Conservation (phyloP, 2,113 vertebrate genomes). For the Trichomycterus rosablanca region DNA sequence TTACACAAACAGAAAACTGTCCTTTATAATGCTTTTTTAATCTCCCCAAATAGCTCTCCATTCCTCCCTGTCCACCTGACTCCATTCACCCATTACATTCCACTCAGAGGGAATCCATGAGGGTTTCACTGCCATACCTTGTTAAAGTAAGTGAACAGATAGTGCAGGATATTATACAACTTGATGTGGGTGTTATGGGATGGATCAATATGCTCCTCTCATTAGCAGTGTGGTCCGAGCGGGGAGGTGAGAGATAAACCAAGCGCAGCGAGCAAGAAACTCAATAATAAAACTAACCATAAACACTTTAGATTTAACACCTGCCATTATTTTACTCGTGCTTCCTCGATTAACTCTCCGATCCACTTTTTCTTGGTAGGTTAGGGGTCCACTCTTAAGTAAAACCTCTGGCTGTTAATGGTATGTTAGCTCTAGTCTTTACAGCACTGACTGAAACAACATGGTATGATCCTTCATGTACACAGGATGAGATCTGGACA, state of each 20-base stretch:
- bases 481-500: not conserved
- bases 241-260: not conserved
- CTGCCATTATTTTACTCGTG: constrained; percentile 48
- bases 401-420: constrained; percentile 55
- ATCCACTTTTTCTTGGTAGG: constrained; percentile 45
- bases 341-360: constrained; percentile 40
- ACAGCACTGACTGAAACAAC: constrained; percentile 48
- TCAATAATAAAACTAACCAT: constrained; percentile 19
- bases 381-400: constrained; percentile 61
- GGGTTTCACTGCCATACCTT: too few relatives aligned
- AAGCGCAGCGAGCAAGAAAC: not conserved
- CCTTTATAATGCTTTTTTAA: too few relatives aligned
- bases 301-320: constrained; percentile 48
- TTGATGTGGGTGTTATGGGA: too few relatives aligned
- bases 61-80: too few relatives aligned
- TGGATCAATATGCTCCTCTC: constrained; percentile 30
- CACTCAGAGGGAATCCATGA: too few relatives aligned
- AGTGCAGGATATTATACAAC: too few relatives aligned
- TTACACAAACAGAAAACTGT: too few relatives aligned
- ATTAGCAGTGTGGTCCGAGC: constrained; percentile 21
- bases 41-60: too few relatives aligned
- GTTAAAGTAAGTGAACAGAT: too few relatives aligned
- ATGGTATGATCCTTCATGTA: constrained; percentile 34
- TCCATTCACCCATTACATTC: too few relatives aligned
- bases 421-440: constrained; percentile 62